Percentiles rank a stretch among this genome's conserved stretches.
These are phyloP conservation scores for Philereme transversata DNA, from an alignment of 2,888 invertebrate genomes.

Conservation along the genomic window DNA sequence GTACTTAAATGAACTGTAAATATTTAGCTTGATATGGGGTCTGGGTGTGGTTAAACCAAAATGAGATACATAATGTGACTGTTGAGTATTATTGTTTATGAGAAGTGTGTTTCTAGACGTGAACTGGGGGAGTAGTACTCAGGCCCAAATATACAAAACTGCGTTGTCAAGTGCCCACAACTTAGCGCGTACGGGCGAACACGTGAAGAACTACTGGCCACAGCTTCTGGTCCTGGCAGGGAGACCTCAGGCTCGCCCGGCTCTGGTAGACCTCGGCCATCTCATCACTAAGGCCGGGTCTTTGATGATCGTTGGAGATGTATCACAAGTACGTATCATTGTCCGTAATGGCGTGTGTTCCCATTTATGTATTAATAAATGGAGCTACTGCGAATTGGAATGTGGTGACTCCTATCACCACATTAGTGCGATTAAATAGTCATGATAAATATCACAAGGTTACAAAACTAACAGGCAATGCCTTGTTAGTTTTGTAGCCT, in stretches of 20 bases:
- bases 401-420: too few species aligned
- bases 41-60: too few species aligned
- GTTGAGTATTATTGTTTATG: too few species aligned
- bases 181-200: slow-evolving; percentile 93
- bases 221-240: slow-evolving; percentile 94
- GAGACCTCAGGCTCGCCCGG: slow-evolving; percentile 92
- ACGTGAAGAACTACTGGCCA: slow-evolving; percentile 98
- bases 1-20: too few species aligned
- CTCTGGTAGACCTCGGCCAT: slow-evolving; percentile 95
- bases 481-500: too few species aligned
- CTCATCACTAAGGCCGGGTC: slow-evolving; percentile 96
- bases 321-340: slow-evolving; percentile 85
- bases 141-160: slow-evolving; percentile 97
- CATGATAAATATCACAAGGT: too few species aligned
- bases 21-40: too few species aligned
- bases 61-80: too few species aligned
- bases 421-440: too few species aligned
- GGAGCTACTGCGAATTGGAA: too few species aligned
- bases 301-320: slow-evolving; percentile 94
- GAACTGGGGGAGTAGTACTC: slow-evolving; percentile 98
- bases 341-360: not conserved
- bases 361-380: too few species aligned
- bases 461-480: too few species aligned
- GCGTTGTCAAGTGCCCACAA: slow-evolving; percentile 93
- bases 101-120: slow-evolving; percentile 85